Base-by-base conservation (phyloP, 2,888 invertebrate genomes). In the Plagodis dolabraria region DNA sequence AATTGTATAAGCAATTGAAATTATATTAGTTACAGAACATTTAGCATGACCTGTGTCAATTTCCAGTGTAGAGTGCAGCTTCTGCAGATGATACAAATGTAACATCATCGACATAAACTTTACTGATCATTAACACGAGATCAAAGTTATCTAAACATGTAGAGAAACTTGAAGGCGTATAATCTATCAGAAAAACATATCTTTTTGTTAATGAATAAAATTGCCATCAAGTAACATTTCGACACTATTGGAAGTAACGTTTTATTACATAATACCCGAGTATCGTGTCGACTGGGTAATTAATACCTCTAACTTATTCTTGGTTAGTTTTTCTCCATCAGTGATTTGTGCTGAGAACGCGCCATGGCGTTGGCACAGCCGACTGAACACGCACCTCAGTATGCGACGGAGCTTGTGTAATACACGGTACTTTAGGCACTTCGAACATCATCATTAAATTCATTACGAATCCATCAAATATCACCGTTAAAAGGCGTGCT, bases 311-410 rank as follows among this genome's bases (percentile, higher is more conserved):
- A 77, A 79, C 75, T 76, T 79, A 82, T 80, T 78, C 76, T 70
- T 69, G 64, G 71, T 72, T 77, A 72, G 74, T 82, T 86, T 86
- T 86, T 86, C 79, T 80, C 63, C 73, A 76, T 76, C 78, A 67
- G 77, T 81, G 79, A 83, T 83, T 82, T 83, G 80, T 82, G 79
- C 77, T 79, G 82, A 79, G 85, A 85, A 82, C 62, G 62, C 68
- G 49, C 36, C 54, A 59, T 47, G 56, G 55, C 60, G 64, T 54
- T 45, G 53, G 49, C 50, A 57, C 49, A 64, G 62, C 64, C 65
- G 64, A 56, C 63, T 67, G 65, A 71, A 71, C 72, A 73, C 73
- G 72, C 69, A 63, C 57, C 67, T 55, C 67, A 66, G 63, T 76
- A 75, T 75, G 75, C 74, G 70, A 76, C 67, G 70, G 67, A 67